phyloP scores from a whole-genome alignment of 2,113 vertebrate genomes.

The Genyomyrus donnyi region DNA sequence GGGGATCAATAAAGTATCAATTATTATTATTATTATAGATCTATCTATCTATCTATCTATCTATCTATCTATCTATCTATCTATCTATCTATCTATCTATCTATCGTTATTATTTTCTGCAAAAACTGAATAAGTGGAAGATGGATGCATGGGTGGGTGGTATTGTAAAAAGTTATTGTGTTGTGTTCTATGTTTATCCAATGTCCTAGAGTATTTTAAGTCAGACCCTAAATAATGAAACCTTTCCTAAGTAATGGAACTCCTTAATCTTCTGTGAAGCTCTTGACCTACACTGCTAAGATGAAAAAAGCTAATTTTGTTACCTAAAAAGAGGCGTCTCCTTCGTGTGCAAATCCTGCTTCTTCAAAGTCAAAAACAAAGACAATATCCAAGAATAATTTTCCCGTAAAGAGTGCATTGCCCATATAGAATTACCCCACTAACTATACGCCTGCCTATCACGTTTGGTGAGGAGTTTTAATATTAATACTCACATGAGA shows the following conservation, averaged over 20 bases:
- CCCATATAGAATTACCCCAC: not conserved
- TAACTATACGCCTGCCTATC: not conserved
- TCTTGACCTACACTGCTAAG: not conserved
- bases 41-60: no score
- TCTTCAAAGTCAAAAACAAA: not conserved
- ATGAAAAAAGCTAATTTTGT: conserved; percentile 2
- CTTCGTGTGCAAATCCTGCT: not conserved
- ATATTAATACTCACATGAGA: conserved; percentile 2
- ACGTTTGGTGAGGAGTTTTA: not conserved
- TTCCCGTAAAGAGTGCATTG: not conserved
- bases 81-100: no score
- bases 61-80: no score
- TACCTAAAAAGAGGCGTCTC: not conserved
- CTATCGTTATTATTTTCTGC: not conserved
- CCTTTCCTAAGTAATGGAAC: not conserved
- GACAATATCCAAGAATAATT: conserved; percentile 3
- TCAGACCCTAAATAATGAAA: conserved; percentile 1
- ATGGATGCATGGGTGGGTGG: not conserved
- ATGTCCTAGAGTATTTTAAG: not conserved
- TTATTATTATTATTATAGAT: no score
- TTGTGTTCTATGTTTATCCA: not conserved
- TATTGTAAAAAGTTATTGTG: not conserved
- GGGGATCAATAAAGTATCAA: no score
- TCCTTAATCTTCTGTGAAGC: not conserved
- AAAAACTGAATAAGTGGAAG: not conserved